Evolutionary conservation across 2,888 invertebrate genomes (phyloP).

Genomic region (Pollenia griseotomentosa): DNA sequence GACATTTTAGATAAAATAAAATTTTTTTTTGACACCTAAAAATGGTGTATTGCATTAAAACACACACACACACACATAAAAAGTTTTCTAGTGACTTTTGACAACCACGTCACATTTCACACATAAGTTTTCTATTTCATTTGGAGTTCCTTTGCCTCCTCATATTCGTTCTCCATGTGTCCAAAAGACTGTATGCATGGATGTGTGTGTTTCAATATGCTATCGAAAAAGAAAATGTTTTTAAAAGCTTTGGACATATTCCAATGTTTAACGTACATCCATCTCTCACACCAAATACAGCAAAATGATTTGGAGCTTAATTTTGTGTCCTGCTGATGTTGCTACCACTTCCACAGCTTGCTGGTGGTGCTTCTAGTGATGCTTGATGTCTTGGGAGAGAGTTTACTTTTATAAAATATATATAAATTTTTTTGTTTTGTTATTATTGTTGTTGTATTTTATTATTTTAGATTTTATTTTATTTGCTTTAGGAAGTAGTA

Average conservation of each 20-base stretch:
- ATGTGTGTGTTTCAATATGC: background rate
- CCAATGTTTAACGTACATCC: constrained; percentile 74
- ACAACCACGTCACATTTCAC: constrained; percentile 81
- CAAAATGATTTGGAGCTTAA: constrained; percentile 51
- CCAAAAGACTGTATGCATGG: background rate
- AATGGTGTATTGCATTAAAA: constrained; percentile 71
- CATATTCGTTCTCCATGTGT: constrained; percentile 13
- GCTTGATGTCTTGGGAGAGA: constrained; percentile 77
- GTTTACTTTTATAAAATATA: constrained; percentile 73
- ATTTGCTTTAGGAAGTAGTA: constrained; percentile 59
- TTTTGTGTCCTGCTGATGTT: constrained; percentile 45
- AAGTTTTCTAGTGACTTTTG: constrained; percentile 83
- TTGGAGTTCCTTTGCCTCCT: constrained; percentile 42
- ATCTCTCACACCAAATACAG: constrained; percentile 49
- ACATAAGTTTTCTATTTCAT: constrained; percentile 76
- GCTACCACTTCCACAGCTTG: background rate
- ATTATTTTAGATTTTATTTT: constrained; percentile 55
- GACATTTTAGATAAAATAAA: background rate
- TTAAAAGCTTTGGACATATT: constrained; percentile 74
- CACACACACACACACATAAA: constrained; percentile 78
- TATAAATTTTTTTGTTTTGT: constrained; percentile 35
- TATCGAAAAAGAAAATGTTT: constrained; percentile 34
- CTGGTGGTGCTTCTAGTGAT: constrained; percentile 64
- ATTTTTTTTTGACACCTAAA: background rate
- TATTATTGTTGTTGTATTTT: constrained; percentile 37